phyloP scores from a whole-genome alignment of 2,888 invertebrate genomes.

The Lamproptera curius region DNA sequence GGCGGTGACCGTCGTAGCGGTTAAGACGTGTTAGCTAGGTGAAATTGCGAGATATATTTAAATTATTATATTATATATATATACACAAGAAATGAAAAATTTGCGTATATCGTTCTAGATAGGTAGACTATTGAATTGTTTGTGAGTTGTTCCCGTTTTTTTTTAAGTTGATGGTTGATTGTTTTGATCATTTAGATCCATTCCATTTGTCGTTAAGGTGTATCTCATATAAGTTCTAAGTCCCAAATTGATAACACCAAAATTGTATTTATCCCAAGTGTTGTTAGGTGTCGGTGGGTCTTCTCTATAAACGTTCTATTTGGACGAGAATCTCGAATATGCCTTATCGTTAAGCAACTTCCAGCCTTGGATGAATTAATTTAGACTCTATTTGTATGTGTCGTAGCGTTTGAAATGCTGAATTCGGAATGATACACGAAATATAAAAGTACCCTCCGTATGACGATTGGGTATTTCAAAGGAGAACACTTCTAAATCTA shows the following conservation, averaged over 20 bases:
- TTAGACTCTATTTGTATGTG: conserved; percentile 26
- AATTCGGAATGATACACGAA: conserved; percentile 23
- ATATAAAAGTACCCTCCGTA: not conserved
- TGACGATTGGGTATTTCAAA: no score
- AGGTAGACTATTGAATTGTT: conserved; percentile 64
- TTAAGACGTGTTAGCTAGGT: conserved; percentile 54
- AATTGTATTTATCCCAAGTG: conserved; percentile 46
- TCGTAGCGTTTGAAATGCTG: conserved; percentile 43
- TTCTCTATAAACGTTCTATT: conserved; percentile 24
- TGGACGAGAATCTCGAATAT: conserved; percentile 33
- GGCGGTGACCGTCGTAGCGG: conserved; percentile 43
- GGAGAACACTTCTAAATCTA: no score
- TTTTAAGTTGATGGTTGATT: conserved; percentile 27
- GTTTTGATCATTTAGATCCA: conserved; percentile 33
- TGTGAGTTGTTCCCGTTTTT: conserved; percentile 36
- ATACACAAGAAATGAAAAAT: conserved; percentile 41
- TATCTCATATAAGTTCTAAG: conserved; percentile 56
- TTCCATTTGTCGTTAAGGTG: conserved; percentile 44
- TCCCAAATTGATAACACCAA: conserved; percentile 59
- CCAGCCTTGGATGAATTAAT: conserved; percentile 13
- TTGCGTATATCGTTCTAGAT: conserved; percentile 46
- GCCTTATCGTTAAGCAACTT: conserved; percentile 34
- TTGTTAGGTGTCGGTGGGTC: conserved; percentile 33
- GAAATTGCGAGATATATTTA: conserved; percentile 59
- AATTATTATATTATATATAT: conserved; percentile 59